Evolutionary conservation across 2,888 invertebrate species (phyloP), one percentile per base, ranked within the genome.

Genomic region (Agriopis marginaria): DNA sequence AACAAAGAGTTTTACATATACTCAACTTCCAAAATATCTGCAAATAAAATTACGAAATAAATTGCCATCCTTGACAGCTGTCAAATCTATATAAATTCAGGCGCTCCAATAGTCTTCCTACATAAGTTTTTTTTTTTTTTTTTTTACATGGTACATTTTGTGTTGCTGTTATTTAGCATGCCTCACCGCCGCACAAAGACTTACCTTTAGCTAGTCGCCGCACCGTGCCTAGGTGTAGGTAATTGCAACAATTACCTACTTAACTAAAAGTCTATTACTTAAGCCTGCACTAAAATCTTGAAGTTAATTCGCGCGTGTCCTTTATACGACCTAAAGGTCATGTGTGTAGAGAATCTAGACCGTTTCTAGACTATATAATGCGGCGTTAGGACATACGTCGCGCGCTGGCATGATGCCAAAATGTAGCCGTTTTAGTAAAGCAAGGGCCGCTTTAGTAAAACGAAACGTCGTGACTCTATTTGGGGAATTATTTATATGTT

Each of bases 321-420:
- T 68, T 63, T 23, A 39, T 40, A 10, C 64, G 59, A 63, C 63
- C 63, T 45, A 53, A 51, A 62, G 70, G 66, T 70, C 62, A 59
- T 51, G 55, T 14, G 53, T 53, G 44, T 39, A 44, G 53, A n/a
- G 47, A 50, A 50, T 50, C 40, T 50, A 50, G 47, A 47, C 12
- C n/a, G 7, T n/a, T 45, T 14, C 53, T 63, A 58, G 62, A 47
- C 68, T 17, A 45, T 40, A 45, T 62, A 60, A 32, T 42, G 56
- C 32, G 8, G n/a, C 10, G 62, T 50, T 39, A 63, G 60, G 63
- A 68, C 54, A 60, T 54, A 60, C 17, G 53, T 23, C 47, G 32
- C 50, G 9, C n/a, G 32, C 17, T 68, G 68, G 68, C 68, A 3
- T 0, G 2, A 7, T 44, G 63, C 68, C 68, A 68, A 55, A 23